These are phyloP conservation scores for Pelecanoides urinatrix DNA, from an alignment of 2,113 vertebrate genomes.

Conservation along the genomic window DNA sequence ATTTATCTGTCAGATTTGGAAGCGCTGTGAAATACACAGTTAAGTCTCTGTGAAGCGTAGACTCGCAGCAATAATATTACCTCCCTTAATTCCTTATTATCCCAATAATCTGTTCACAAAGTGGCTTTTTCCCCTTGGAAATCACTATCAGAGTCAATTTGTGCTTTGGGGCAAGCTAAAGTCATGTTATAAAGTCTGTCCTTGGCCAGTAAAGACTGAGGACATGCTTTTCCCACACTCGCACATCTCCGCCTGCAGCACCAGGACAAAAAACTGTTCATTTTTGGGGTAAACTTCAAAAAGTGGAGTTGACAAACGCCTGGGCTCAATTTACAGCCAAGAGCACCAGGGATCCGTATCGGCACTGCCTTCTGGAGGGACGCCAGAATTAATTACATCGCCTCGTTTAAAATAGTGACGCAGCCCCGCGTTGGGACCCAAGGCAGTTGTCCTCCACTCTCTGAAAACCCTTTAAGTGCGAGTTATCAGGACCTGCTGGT, in stretches of 20 bases:
- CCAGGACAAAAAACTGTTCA: background rate
- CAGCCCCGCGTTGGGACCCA: background rate
- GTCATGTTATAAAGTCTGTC: background rate
- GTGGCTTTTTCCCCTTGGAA: background rate
- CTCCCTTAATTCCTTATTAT: background rate
- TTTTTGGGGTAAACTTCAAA: background rate
- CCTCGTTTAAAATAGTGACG: background rate
- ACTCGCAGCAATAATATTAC: background rate
- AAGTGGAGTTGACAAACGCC: background rate
- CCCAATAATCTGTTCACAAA: background rate
- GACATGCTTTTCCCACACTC: background rate
- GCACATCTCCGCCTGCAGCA: rapidly evolving
- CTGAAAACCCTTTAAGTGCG: background rate
- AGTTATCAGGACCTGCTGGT: background rate
- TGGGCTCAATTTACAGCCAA: background rate
- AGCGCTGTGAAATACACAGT: background rate
- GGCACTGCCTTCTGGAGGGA: background rate
- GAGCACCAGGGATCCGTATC: background rate
- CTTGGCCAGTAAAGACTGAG: background rate
- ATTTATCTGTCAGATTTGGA: background rate
- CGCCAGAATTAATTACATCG: background rate
- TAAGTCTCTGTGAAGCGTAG: background rate
- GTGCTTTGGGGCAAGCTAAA: background rate
- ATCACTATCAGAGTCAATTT: background rate
- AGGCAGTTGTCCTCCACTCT: background rate